Percentiles rank a stretch among this genome's conserved stretches.
These are phyloP conservation scores for Diarsia mendica DNA, from an alignment of 2,888 invertebrate species.

Conservation along the genomic window DNA sequence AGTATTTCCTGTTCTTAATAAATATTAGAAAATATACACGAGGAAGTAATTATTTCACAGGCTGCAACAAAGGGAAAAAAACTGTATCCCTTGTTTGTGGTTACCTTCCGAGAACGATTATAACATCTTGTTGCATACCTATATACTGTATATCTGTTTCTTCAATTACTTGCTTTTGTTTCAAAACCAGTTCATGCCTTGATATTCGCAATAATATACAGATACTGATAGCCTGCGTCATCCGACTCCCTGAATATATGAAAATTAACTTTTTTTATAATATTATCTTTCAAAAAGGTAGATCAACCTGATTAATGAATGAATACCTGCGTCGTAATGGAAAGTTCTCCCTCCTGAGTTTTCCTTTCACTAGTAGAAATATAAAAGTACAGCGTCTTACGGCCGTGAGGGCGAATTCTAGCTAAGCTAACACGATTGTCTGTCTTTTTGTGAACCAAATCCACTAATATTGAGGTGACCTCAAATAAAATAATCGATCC, in stretches of 20 bases:
- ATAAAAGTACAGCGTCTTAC: slow-evolving; percentile 1
- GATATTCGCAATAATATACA: neutral
- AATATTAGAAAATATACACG: slow-evolving; percentile 38
- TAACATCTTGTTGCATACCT: slow-evolving; percentile 10
- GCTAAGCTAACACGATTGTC: slow-evolving; percentile 42
- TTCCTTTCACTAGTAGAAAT: slow-evolving; percentile 11
- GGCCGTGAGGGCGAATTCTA: slow-evolving; percentile 12
- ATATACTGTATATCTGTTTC: neutral
- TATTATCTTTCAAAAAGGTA: neutral
- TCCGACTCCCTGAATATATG: neutral
- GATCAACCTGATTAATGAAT: neutral
- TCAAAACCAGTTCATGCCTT: neutral
- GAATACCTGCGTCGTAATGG: neutral
- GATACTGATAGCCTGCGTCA: neutral
- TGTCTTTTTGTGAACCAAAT: slow-evolving; percentile 49
- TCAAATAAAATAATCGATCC: slow-evolving; percentile 55
- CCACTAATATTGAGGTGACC: slow-evolving; percentile 54
- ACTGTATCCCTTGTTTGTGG: slow-evolving; percentile 24
- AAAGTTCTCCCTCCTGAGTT: slow-evolving; percentile 3
- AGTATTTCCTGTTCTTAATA: slow-evolving; percentile 51
- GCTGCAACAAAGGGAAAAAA: slow-evolving; percentile 35
- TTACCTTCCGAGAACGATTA: slow-evolving; percentile 27
- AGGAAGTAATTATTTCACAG: slow-evolving; percentile 46
- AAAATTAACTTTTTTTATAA: neutral
- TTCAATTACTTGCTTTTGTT: slow-evolving; percentile 3